Percentiles rank a stretch among this genome's conserved stretches.
These are phyloP conservation scores for Mallotus villosus DNA, from an alignment of 2,797 vertebrate genomes.

Conservation along the genomic window DNA sequence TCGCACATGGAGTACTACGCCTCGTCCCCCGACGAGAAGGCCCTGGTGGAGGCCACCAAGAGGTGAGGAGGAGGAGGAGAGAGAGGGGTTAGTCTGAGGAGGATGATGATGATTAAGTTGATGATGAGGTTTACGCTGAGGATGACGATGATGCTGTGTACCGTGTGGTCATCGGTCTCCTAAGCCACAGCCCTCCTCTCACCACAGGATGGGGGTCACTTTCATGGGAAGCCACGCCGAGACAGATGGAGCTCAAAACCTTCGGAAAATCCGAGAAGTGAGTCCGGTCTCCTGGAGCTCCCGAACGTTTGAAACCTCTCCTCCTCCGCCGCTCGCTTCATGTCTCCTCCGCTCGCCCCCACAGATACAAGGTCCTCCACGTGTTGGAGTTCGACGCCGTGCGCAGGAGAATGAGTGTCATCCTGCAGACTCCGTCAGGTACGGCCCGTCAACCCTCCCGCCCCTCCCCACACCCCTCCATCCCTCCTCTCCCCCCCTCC, in stretches of 20 bases:
- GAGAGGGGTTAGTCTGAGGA: too few species aligned
- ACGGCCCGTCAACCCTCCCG: constrained; percentile 10
- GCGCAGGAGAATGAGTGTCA: constrained; percentile 96
- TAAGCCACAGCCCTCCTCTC: background rate
- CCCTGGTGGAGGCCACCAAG: constrained; percentile 92
- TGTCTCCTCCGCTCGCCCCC: constrained; percentile 6
- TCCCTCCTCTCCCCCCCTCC: too few species aligned
- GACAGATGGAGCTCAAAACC: constrained; percentile 88
- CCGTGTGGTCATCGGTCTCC: background rate
- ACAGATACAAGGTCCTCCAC: constrained; percentile 91
- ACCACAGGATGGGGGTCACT: constrained; percentile 84
- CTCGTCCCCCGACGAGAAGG: constrained; percentile 96
- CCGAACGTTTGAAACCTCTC: background rate
- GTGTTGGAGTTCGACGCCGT: constrained; percentile 93
- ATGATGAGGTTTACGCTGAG: too few species aligned
- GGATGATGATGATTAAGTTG: too few species aligned
- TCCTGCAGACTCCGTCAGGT: constrained; percentile 90
- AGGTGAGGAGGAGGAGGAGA: constrained; percentile 68
- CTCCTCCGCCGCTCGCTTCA: background rate
- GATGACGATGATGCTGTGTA: background rate
- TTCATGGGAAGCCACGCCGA: constrained; percentile 84
- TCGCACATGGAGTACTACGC: constrained; percentile 92
- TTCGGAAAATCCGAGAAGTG: constrained; percentile 92
- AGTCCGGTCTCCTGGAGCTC: constrained; percentile 1
- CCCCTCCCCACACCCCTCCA: too few species aligned